A percentile compares a stretch with the other conserved stretches of the same genome.
These are phyloP conservation scores for Melanophora roralis DNA, from an alignment of 2,888 invertebrate species.

Conservation along the genomic window DNA sequence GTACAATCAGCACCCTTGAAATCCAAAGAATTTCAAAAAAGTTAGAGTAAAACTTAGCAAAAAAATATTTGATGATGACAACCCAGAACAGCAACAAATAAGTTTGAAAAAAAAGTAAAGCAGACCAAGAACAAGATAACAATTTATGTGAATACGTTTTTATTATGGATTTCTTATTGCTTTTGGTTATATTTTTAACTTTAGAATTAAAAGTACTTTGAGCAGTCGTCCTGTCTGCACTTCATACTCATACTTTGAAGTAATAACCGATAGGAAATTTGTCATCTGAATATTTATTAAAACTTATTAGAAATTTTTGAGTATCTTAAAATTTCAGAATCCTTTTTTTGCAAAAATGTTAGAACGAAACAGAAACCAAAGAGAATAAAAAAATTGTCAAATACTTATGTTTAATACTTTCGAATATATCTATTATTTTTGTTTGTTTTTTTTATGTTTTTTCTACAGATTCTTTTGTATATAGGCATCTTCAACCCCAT, in stretches of 20 bases:
- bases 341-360: neutral
- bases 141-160: slow-evolving; percentile 58
- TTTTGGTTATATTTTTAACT: slow-evolving; percentile 29
- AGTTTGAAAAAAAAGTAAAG: slow-evolving; percentile 16
- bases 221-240: slow-evolving; percentile 57
- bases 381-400: too few relatives aligned
- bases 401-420: too few relatives aligned
- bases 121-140: slow-evolving; percentile 54
- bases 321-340: neutral
- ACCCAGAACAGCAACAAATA: slow-evolving; percentile 37
- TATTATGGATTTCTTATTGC: slow-evolving; percentile 56
- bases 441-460: too few relatives aligned
- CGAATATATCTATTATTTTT: neutral
- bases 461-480: slow-evolving; percentile 1
- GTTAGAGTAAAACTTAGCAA: neutral
- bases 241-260: slow-evolving; percentile 8
- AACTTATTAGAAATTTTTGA: too few relatives aligned
- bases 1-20: slow-evolving; percentile 59
- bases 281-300: too few relatives aligned
- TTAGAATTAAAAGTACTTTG: slow-evolving; percentile 39
- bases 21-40: slow-evolving; percentile 2
- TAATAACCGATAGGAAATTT: slow-evolving; percentile 23
- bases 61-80: slow-evolving; percentile 58
- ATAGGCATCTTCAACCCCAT: slow-evolving; percentile 81
- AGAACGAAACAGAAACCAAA: neutral